These are phyloP conservation scores for Xanthia icteritia DNA, from an alignment of 2,888 invertebrate species.

Conservation along the genomic window DNA sequence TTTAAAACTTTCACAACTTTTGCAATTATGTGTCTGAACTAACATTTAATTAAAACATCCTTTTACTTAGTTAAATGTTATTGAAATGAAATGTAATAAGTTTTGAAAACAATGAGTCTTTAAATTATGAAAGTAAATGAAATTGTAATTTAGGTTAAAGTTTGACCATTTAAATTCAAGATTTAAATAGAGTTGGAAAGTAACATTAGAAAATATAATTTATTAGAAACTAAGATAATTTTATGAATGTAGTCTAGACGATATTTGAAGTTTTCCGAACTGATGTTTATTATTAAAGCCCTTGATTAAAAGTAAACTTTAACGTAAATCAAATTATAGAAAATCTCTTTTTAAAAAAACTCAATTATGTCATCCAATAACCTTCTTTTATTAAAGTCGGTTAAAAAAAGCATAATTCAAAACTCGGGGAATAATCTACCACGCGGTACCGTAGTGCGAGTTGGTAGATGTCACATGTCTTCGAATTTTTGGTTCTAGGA, in stretches of 20 bases:
- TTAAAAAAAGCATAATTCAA: background rate
- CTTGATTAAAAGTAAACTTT: constrained; percentile 2
- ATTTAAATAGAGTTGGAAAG: background rate
- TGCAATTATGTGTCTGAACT: constrained; percentile 33
- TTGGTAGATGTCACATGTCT: no score
- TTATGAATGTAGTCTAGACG: background rate
- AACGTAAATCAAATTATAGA: background rate
- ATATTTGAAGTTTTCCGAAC: background rate
- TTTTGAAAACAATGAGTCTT: constrained; percentile 1
- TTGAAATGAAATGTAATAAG: background rate
- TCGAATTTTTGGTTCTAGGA: no score
- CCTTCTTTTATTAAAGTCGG: no score
- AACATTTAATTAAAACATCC: constrained; percentile 37
- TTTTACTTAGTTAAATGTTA: constrained; percentile 15
- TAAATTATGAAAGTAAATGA: background rate
- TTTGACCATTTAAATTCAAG: background rate
- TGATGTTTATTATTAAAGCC: background rate
- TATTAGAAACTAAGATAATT: background rate
- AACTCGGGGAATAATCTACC: background rate
- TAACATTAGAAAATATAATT: background rate
- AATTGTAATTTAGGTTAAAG: background rate
- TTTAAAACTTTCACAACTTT: constrained; percentile 36
- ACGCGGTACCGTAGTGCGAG: no score
- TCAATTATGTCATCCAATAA: background rate
- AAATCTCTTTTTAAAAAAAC: no score